Base-by-base conservation (phyloP, 2,113 vertebrate species). In the Nothoprocta pentlandii region DNA sequence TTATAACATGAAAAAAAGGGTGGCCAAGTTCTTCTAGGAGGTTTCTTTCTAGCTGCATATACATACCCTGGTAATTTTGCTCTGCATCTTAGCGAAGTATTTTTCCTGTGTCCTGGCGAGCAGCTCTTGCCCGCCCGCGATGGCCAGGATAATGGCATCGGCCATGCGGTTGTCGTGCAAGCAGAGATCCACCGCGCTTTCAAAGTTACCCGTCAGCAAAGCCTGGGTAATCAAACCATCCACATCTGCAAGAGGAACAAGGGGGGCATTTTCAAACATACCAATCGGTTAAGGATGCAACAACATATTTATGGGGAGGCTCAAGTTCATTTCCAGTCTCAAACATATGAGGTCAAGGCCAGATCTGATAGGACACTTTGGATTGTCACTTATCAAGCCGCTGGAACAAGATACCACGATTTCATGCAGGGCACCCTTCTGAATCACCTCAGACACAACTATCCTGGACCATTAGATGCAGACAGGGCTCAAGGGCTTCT, bases 211-310 rank as follows among this genome's bases (percentile, higher is more conserved):
- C 2, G 97, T 99, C 90, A 99, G 98, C 97, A 99, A 96, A 19
- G 99, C 99, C 94, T 99, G 99, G 6, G 98, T 99, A 95, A 99
- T 99, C 95, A 99, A 97, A 16, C 99, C 98, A n/a, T 99, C 99
- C 88, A 99, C 98, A 94, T 99, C 99, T 99, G 94, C 25, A 97
- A 96, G 0, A 23, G 93, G 21, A 93, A 16, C 92, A 85, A 96
- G 36, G 10, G 62, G 28, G 4, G 10, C 39, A 10, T 51, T 64
- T 94, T 54, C 88, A 84, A 83, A 53, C 3, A 88, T 51, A 53
- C 61, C 19, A 88, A 56, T 26, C 80, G 70, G 3, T 12, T 56
- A 13, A 46, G 46, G 11, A 44, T 14, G 32, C 53, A 91, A 49
- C 59, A 67, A 59, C 20, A 16, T 14, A 13, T 36, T 59, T 5